phyloP scores from a whole-genome alignment of 64 coral and sea anemone species.

The Anthopleura sola region DNA sequence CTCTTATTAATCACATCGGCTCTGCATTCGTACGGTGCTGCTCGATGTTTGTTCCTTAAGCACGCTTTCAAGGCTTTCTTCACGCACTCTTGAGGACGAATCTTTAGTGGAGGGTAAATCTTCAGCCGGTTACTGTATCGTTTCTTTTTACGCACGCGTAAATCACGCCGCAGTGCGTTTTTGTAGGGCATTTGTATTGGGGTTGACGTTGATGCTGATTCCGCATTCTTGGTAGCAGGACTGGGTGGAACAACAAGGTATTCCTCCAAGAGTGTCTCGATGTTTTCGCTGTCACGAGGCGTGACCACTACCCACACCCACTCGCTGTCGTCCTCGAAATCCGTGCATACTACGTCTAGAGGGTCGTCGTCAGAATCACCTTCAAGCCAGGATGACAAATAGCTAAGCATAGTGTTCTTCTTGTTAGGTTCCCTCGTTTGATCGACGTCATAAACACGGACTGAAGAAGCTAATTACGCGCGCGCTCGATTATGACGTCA shows the following conservation, averaged over 20 bases:
- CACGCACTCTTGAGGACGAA: background rate
- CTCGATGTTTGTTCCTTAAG: too few relatives aligned
- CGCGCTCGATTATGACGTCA: background rate
- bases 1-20: background rate
- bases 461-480: background rate
- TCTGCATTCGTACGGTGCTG: background rate
- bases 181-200: background rate
- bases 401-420: background rate
- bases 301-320: background rate
- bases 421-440: background rate
- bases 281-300: background rate
- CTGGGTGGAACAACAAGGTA: background rate
- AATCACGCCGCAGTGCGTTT: background rate
- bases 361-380: background rate
- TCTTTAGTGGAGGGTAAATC: constrained; percentile 6
- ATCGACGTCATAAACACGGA: background rate
- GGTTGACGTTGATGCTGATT: background rate
- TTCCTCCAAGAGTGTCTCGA: background rate
- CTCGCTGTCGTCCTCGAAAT: background rate
- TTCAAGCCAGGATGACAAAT: constrained; percentile 18
- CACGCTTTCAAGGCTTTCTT: background rate
- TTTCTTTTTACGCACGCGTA: background rate
- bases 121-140: background rate
- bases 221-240: background rate
- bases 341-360: background rate